Base-by-base conservation (phyloP, 2,113 vertebrate genomes). In the Seriola quinqueradiata region DNA sequence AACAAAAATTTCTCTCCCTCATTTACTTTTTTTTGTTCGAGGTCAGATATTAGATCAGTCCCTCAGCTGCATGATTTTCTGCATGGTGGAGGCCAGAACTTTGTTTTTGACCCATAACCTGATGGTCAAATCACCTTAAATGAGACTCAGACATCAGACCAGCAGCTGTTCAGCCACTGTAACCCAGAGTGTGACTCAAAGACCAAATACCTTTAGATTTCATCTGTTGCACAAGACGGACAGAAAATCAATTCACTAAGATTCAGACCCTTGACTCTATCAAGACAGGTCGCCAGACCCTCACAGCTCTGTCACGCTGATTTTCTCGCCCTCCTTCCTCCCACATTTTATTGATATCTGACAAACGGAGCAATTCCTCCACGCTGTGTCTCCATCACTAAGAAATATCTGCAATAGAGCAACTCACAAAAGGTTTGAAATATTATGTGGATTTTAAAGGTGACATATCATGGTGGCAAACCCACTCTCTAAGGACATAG, bases 301-400 rank as follows among this genome's bases (percentile, higher is more conserved):
- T 77, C 71, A n/a, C 57, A 17, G 44, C 67, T 57, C 25, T 32
- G 34, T 66, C 63, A 38, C 21, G 11, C 46, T 21, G 48, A 54
- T 7, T 75, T n/a, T 42, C 48, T 54, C n/a, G 0, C 46, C 50
- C 36, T 36, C 52, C 67, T 14, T 79, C 77, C 72, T 46, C n/a
- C 14, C 10, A 34, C n/a, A 19, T 75, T 66, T 60, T 57, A 79
- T 78, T 32, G 19, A 67, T 70, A 19, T 63, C 65, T 75, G 74
- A 61, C 58, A 74, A 28, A 14, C 8, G 0, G 5, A 0, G 4
- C 12, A 1, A 11, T 64, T 60, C 32, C 65, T 57, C 69, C 70
- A 36, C 34, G 0, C 61, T 72, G 52, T 44, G 4, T 57, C 74
- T 77, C 64, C 44, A 34, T 81, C 54, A 55, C 23, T 40, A 48